Evolutionary conservation across 2,113 vertebrate genomes (phyloP).

Genomic region (Alethe castanea): DNA sequence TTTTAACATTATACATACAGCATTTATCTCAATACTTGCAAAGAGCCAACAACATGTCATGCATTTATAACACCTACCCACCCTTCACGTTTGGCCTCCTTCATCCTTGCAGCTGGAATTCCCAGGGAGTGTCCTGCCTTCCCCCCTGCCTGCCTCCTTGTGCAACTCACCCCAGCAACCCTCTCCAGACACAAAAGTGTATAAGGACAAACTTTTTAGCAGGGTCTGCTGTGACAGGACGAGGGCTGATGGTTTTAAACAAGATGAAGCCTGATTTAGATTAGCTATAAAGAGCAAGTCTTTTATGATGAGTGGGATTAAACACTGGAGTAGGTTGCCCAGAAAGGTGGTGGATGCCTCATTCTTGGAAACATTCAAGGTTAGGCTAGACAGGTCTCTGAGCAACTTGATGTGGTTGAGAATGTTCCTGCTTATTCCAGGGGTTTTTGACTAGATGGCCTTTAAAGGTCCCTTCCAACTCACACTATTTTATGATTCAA

Average conservation of each 20-base stretch:
- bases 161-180: background rate
- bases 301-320: background rate
- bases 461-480: background rate
- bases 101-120: fast-evolving
- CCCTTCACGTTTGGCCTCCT: background rate
- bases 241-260: background rate
- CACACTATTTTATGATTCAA: background rate
- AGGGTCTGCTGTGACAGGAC: background rate
- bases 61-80: background rate
- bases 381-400: background rate
- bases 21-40: too few species aligned
- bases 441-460: background rate
- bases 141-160: background rate
- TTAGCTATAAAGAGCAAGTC: background rate
- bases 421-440: background rate
- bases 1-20: too few species aligned
- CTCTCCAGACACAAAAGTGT: background rate
- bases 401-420: background rate
- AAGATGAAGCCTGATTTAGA: background rate
- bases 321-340: background rate
- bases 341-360: background rate
- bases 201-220: background rate
- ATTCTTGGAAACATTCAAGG: background rate
- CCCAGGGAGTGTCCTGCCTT: background rate
- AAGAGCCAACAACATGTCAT: too few species aligned